Evolutionary conservation across 2,888 invertebrate genomes (phyloP), one percentile per base, ranked within the genome.

Genomic region (Idaea biselata): DNA sequence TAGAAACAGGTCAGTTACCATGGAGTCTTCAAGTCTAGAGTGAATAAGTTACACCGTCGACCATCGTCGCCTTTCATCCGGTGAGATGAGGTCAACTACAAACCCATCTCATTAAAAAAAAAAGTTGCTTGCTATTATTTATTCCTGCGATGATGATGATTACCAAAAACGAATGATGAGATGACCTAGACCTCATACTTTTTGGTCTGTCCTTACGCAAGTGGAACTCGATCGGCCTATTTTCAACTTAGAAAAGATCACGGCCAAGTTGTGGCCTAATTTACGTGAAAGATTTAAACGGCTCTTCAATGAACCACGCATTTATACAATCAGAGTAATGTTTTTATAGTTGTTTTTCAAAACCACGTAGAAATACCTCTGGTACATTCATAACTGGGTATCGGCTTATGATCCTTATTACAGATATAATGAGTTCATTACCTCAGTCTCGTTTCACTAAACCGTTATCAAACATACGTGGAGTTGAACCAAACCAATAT

Each of bases 361-460:
- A 44, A 44, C 11, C 44, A 8, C 44, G 2, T 14, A 44, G 11
- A 44, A 44, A 3, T 44, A 2, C 11, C 44, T 44, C 44, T 44
- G 14, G 11, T 44, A 44, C 7, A 44, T 44, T 44, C 44, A 44
- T 44, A 44, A 44, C 44, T 44, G 44, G 44, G 14, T 44, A 44
- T 44, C 44, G 44, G 44, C 44, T 44, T 44, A 44, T 44, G 44
- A 44, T 44, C 44, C 44, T 44, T 44, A 44, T 44, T 44, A 44
- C 44, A 11, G 44, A 14, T 44, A 14, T 44, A 44, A 44, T 44
- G 44, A 44, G 44, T 44, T 44, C 44, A 44, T 44, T 44, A 44
- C 44, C 44, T 44, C 44, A 44, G 44, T 44, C 44, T 44, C 44
- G 44, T 44, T 44, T 44, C 44, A 44, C 44, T 44, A 8, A 44